Evolutionary conservation across 1,140 invertebrate genomes (phyloP), one percentile per base, ranked within the genome.

Genomic region (Scaptomyza pallida): DNA sequence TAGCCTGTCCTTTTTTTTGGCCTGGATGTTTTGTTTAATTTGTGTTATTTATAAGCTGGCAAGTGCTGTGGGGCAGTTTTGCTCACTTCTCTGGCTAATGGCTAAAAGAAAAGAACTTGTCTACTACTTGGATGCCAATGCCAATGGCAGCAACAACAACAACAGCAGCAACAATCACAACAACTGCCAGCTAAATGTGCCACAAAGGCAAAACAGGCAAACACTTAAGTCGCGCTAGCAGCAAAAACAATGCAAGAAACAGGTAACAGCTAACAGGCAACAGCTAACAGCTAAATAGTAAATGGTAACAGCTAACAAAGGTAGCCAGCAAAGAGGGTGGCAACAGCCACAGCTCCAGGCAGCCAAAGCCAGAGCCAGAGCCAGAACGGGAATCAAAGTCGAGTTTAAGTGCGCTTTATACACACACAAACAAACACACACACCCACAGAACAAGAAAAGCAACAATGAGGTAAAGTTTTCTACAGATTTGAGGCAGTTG

Each of bases 11-110:
- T 57, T 63, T 9, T 33, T 45, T 15, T 37, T 16, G 47, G 30
- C 26, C 8, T 61, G 50, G 64, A 15, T 80, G 73, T 86, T 85
- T 74, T 77, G 69, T 81, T 86, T 85, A 85, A 85, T 85, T 86
- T 81, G 52, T 54, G 70, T 85, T 85, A 86, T 85, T 86, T 85
- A 78, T 74, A 85, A 86, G 81, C 82, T 85, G 55, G 55, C 56
- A 85, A 67, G 76, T 73, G 67, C 68, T 62, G 57, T 47, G 44
- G 45, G 68, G 40, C 69, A 76, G 73, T 50, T n/a, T n/a, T 81
- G 78, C 62, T 67, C 65, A 61, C 47, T 69, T 50, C 6, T 45
- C 52, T 21, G 23, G 62, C 73, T 55, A 41, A 72, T 75, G 75
- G 65, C 54, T 41, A 65, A 62, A 61, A 45, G 52, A 70, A 30